Evolutionary conservation across 2,113 vertebrate species (phyloP), one percentile per base, ranked within the genome.

Genomic region (Eurypyga helias): DNA sequence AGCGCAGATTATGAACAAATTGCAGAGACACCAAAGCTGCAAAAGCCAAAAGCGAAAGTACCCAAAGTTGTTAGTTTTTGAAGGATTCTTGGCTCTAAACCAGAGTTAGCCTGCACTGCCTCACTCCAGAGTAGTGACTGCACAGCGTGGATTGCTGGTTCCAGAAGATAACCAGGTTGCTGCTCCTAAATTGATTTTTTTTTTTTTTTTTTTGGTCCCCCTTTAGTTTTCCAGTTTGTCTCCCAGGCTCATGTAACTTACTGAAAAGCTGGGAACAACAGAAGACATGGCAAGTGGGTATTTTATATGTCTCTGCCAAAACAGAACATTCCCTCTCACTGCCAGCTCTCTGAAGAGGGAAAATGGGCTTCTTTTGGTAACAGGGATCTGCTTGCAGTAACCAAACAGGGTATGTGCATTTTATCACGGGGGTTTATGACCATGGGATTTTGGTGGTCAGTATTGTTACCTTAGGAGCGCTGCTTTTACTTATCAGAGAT

Each of bases 1-100:
- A 99, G 99, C 6, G 99, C 99, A 0, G 99, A 99, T 97, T 97
- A 99, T 18, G 99, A 99, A 96, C 99, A 99, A 10, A 88, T 99
- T 14, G 67, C 96, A 28, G 97, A 98, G 29, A 67, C 89, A 1
- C 96, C 98, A n/a, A 98, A 89, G 45, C 70, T 36, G 18, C 94
- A 97, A 82, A 98, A 98, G 72, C 7, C 86, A 3, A 98, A 97
- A 95, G 86, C 96, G 51, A 99, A 98, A 96, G 84, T 54, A 85
- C 90, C 97, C 24, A 99, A 99, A 91, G 97, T 99, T 82, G 99
- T 99, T 87, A 97, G 83, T 26, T 99, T 99, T 90, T 99, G 97
- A 99, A 57, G 66, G 17, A 15, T 43, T 5, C 9, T 69, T 29
- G 57, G 6, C 23, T 55, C 16, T 26, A 55, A 17, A 13, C 2